Percentiles rank a stretch among this genome's conserved stretches.
phyloP scores from a whole-genome alignment of 2,888 invertebrate genomes.

The Harpalus rufipes region DNA sequence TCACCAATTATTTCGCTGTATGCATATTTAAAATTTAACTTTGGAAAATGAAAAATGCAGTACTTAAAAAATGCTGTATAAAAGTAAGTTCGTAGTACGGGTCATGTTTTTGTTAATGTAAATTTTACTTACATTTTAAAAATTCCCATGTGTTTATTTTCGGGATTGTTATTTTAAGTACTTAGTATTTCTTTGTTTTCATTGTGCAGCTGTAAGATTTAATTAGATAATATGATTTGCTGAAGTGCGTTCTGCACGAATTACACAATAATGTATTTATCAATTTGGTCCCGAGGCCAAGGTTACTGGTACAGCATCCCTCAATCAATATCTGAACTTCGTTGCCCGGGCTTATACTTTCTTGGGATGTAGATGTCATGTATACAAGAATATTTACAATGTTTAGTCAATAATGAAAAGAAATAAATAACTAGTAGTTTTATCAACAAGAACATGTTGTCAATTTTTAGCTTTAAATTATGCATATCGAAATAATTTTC shows the following conservation, averaged over 20 bases:
- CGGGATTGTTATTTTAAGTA: too few relatives aligned
- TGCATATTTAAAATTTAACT: too few relatives aligned
- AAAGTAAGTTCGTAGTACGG: too few relatives aligned
- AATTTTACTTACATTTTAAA: too few relatives aligned
- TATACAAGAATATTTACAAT: background rate
- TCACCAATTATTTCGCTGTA: too few relatives aligned
- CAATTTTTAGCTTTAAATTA: conserved; percentile 15
- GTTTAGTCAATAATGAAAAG: background rate
- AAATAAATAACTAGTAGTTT: conserved; percentile 2
- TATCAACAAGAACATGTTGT: background rate
- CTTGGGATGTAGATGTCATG: background rate
- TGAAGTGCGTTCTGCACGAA: background rate
- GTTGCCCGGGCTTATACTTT: background rate
- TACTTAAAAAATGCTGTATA: too few relatives aligned
- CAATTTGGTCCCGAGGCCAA: conserved; percentile 51
- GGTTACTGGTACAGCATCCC: conserved; percentile 61
- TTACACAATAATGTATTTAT: conserved; percentile 49
- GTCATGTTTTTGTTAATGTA: too few relatives aligned
- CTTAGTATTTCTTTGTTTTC: too few relatives aligned
- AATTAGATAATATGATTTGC: background rate
- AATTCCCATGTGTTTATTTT: too few relatives aligned
- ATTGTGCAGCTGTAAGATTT: too few relatives aligned
- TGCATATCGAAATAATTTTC: background rate
- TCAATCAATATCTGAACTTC: conserved; percentile 55
- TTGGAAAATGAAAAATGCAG: too few relatives aligned